phyloP scores from a whole-genome alignment of 2,888 invertebrate genomes.

The Ptilodon capucinus region DNA sequence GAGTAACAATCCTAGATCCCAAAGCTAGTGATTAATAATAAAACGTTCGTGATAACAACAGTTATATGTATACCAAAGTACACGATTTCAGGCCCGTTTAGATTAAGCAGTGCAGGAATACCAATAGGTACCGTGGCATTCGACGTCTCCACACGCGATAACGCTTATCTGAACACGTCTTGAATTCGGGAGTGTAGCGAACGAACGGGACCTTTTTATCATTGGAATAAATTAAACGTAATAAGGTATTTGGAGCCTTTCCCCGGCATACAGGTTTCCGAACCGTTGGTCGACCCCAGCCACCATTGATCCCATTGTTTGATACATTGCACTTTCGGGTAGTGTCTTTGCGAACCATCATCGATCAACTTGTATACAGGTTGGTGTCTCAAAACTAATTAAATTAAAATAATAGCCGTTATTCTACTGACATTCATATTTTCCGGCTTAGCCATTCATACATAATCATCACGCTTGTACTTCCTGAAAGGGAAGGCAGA shows the following conservation, averaged over 20 bases:
- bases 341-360: conserved; percentile 51
- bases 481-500: no score
- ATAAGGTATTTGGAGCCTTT: conserved; percentile 43
- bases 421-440: no score
- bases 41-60: no score
- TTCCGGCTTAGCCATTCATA: no score
- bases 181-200: conserved; percentile 32
- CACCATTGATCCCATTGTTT: conserved; percentile 65
- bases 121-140: not conserved
- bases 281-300: conserved; percentile 73
- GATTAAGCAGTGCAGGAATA: not conserved
- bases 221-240: conserved; percentile 49
- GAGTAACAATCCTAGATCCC: no score
- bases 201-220: conserved; percentile 50
- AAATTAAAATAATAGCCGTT: not conserved
- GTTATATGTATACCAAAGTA: not conserved
- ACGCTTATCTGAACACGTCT: not conserved
- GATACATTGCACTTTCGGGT: conserved; percentile 72
- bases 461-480: no score
- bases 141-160: not conserved
- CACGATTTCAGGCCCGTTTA: not conserved
- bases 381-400: conserved; percentile 22
- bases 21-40: no score
- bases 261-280: conserved; percentile 62
- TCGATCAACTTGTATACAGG: conserved; percentile 49